phyloP scores from a whole-genome alignment of 2,113 vertebrate genomes.

The Chaenogobius annularis region DNA sequence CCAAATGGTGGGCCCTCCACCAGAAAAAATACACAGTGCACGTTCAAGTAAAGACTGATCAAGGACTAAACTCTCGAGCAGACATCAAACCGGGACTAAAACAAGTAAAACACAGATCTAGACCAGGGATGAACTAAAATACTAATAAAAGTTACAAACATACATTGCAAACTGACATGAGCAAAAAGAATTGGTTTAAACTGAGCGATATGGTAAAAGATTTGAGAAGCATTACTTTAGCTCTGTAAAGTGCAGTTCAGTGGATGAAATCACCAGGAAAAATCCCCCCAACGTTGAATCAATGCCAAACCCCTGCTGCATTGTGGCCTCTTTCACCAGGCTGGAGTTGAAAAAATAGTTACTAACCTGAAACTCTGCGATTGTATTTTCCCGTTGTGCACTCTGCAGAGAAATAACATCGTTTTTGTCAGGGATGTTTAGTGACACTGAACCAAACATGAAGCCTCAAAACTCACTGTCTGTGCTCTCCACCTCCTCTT shows the following conservation, averaged over 20 bases:
- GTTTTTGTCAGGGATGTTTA: too few species aligned
- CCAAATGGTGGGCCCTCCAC: not conserved
- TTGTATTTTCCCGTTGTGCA: slow-evolving; percentile 78
- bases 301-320: not conserved
- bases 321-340: not conserved
- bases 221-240: not conserved
- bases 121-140: too few species aligned
- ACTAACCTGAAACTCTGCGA: slow-evolving; percentile 91
- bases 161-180: too few species aligned
- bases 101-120: too few species aligned
- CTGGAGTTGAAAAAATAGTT: not conserved
- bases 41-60: too few species aligned
- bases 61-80: too few species aligned
- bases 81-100: too few species aligned
- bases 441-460: not conserved
- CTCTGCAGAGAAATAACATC: slow-evolving; percentile 71
- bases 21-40: not conserved
- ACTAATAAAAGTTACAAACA: too few species aligned
- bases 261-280: not conserved
- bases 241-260: not conserved
- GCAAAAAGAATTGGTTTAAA: not conserved
- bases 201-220: not conserved
- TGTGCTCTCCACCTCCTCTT: slow-evolving; percentile 33
- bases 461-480: slow-evolving; percentile 52
- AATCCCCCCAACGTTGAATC: not conserved